Evolutionary conservation across 2,113 vertebrate genomes (phyloP).

Genomic region (Myanophis thanlyinensis): DNA sequence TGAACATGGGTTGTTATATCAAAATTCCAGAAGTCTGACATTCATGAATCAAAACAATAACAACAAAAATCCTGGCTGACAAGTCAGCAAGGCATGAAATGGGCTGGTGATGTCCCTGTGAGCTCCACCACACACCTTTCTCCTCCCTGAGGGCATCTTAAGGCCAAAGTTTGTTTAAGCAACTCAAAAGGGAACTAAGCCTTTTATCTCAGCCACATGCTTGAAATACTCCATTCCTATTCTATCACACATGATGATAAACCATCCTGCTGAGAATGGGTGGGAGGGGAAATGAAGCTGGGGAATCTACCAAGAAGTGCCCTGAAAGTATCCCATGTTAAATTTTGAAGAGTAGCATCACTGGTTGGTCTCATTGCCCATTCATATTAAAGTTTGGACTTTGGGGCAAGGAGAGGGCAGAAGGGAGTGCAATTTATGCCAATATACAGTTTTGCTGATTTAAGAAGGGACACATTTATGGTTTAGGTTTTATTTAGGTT

Average conservation of each 20-base stretch:
- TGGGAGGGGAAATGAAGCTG: neutral
- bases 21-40: neutral
- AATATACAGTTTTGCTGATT: neutral
- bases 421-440: neutral
- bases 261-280: neutral
- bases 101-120: neutral
- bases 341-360: neutral
- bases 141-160: neutral
- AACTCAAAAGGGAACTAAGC: neutral
- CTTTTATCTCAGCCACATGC: neutral
- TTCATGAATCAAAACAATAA: neutral
- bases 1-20: neutral
- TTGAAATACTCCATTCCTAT: neutral
- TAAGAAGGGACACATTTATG: neutral
- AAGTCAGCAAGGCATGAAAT: neutral
- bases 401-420: neutral
- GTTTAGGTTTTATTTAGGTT: too few species aligned
- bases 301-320: neutral
- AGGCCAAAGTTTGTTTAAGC: neutral
- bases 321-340: neutral
- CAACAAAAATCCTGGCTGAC: neutral
- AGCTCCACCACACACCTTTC: neutral
- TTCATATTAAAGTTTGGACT: neutral
- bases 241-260: neutral
- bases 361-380: neutral